Evolutionary conservation across 2,888 invertebrate species (phyloP).

Genomic region (Maniola hyperantus): DNA sequence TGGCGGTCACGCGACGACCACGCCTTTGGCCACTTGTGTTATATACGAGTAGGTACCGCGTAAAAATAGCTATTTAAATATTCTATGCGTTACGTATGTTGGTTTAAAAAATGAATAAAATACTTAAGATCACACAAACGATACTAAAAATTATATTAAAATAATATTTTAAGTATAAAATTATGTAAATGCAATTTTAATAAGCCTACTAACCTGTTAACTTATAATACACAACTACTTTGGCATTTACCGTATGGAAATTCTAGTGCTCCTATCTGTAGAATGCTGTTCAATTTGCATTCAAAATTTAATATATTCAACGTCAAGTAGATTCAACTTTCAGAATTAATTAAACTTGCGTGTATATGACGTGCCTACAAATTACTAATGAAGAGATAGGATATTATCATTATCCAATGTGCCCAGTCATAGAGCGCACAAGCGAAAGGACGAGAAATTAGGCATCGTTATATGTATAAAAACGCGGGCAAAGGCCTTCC

Average conservation of each 20-base stretch:
- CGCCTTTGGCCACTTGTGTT: slow-evolving; percentile 20
- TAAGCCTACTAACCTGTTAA: background rate
- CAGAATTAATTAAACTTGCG: background rate
- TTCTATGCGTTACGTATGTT: too few relatives aligned
- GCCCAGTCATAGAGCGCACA: too few relatives aligned
- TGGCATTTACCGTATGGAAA: slow-evolving; percentile 4
- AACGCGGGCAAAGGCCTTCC: too few relatives aligned
- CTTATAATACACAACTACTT: background rate
- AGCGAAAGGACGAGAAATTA: too few relatives aligned
- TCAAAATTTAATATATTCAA: slow-evolving; percentile 14
- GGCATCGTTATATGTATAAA: too few relatives aligned
- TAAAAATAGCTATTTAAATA: too few relatives aligned
- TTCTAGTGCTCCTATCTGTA: slow-evolving; percentile 2
- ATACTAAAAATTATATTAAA: too few relatives aligned
- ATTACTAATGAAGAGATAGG: too few relatives aligned
- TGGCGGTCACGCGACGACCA: slow-evolving; percentile 67
- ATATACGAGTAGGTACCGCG: background rate
- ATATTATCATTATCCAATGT: too few relatives aligned
- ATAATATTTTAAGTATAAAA: background rate
- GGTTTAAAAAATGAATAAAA: too few relatives aligned
- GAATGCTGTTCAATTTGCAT: slow-evolving; percentile 13
- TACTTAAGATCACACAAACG: too few relatives aligned
- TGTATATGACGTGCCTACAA: background rate
- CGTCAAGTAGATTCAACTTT: background rate
- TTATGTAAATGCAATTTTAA: background rate